phyloP scores from a whole-genome alignment of 2,797 vertebrate species.

The Etheostoma nigrum region DNA sequence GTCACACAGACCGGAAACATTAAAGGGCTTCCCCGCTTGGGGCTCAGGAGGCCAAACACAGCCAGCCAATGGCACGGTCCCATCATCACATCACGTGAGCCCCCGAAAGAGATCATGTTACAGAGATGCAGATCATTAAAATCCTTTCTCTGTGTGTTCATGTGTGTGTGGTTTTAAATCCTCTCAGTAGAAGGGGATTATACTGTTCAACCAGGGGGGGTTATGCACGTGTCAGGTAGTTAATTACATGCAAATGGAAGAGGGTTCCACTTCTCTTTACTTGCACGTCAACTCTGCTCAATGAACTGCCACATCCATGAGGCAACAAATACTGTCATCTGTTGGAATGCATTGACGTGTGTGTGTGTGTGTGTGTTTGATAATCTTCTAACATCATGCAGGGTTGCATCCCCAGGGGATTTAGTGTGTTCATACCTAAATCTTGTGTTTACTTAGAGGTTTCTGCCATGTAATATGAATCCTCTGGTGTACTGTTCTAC shows the following conservation, averaged over 20 bases:
- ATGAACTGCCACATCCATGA: neutral
- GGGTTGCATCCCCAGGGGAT: neutral
- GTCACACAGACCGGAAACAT: conserved; percentile 48
- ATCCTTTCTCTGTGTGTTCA: conserved; percentile 27
- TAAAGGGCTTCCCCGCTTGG: conserved; percentile 29
- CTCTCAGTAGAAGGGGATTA: conserved; percentile 56
- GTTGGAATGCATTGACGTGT: neutral
- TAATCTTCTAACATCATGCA: conserved; percentile 15
- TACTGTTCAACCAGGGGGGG: conserved; percentile 8
- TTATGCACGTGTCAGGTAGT: conserved; percentile 46
- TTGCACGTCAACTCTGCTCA: neutral
- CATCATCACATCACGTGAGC: conserved; percentile 35
- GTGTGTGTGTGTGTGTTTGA: neutral
- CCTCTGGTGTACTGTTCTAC: neutral
- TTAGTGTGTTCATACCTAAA: neutral
- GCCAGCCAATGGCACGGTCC: conserved; percentile 29
- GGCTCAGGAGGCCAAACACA: conserved; percentile 4
- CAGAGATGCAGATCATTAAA: conserved; percentile 53
- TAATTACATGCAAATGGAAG: conserved; percentile 60
- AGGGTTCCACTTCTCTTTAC: neutral
- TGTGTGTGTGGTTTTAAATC: conserved; percentile 44
- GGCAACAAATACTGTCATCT: neutral
- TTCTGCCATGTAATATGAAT: conserved; percentile 11
- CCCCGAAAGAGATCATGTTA: conserved; percentile 29
- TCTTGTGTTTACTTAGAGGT: conserved; percentile 2